phyloP scores from a whole-genome alignment of 1,140 invertebrate species.

The Kradibia gibbosae region DNA sequence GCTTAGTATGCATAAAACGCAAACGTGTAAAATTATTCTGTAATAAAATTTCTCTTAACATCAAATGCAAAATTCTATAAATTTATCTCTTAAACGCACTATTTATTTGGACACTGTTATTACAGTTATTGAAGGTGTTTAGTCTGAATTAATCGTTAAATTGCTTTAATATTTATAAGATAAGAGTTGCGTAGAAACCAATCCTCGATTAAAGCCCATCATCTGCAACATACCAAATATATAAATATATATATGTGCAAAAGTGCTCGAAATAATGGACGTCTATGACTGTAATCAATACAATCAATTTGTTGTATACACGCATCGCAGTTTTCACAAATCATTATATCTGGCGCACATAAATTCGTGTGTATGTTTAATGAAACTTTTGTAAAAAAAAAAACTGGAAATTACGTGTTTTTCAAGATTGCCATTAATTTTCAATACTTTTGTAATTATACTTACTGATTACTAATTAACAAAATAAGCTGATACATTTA shows the following conservation, averaged over 20 bases:
- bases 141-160: neutral
- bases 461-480: too few relatives aligned
- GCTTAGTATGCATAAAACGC: too few relatives aligned
- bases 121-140: too few relatives aligned
- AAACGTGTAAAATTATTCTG: neutral
- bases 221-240: conserved; percentile 13
- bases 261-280: neutral
- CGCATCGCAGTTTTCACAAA: neutral
- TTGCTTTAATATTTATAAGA: neutral
- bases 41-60: neutral
- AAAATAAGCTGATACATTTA: too few relatives aligned
- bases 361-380: neutral
- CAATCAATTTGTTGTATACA: neutral
- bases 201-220: neutral
- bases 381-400: neutral
- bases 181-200: neutral
- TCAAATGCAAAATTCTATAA: neutral
- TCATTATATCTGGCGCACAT: neutral
- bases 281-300: neutral
- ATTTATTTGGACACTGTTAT: too few relatives aligned
- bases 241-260: neutral
- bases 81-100: neutral
- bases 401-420: neutral
- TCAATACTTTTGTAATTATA: too few relatives aligned
- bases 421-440: too few relatives aligned